These are phyloP conservation scores for Dioctria linearis DNA, from an alignment of 2,888 invertebrate species.

Conservation along the genomic window DNA sequence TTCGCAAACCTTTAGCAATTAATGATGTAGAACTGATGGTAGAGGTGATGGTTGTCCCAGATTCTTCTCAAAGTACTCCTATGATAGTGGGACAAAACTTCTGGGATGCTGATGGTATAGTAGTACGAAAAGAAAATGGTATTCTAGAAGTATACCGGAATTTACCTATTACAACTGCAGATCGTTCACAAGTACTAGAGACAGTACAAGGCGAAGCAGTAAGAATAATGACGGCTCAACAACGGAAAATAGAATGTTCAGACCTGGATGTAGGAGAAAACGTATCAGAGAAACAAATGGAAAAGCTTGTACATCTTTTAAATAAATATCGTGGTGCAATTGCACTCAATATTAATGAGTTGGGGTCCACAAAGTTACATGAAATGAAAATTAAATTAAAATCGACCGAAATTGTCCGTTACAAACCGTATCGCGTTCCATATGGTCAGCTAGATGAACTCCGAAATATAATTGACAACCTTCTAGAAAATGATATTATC, in stretches of 20 bases:
- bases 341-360: neutral
- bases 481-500: too few species aligned
- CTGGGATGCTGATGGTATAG: conserved; percentile 1
- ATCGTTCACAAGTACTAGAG: too few species aligned
- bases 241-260: too few species aligned
- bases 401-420: conserved; percentile 1
- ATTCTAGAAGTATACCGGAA: neutral
- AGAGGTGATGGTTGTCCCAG: neutral
- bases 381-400: neutral
- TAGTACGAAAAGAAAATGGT: neutral
- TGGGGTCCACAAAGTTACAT: neutral
- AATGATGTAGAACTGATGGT: conserved; percentile 6
- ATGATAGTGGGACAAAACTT: too few species aligned
- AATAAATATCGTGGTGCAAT: neutral
- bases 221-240: neutral
- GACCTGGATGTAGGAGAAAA: conserved; percentile 2
- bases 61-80: too few species aligned
- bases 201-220: neutral
- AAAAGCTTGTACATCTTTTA: neutral
- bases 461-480: neutral
- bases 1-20: neutral
- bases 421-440: too few species aligned
- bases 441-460: neutral
- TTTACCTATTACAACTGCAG: neutral
- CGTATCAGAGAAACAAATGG: neutral